Evolutionary conservation across 1,140 invertebrate genomes (phyloP), one percentile per base, ranked within the genome.

Genomic region (Diploscapter pachys): DNA sequence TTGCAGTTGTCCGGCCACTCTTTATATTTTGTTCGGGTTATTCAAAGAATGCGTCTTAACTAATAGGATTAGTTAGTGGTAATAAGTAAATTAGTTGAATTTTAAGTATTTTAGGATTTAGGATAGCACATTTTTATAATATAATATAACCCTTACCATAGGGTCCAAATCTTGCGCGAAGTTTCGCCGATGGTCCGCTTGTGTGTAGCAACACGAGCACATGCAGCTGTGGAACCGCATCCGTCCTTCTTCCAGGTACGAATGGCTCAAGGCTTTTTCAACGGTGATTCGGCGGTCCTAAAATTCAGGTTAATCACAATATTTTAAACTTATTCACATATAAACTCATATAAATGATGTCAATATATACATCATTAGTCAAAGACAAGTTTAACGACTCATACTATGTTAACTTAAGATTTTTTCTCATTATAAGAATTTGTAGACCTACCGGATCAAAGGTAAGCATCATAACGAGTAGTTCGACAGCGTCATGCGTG

Each of bases 191-290:
- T 90, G 90, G 76, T 89, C 89, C 55, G 90, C 90, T 72, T 90
- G 91, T 80, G 90, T 92, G 73, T 83, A 77, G 88, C 96, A 99
- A 87, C 96, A 99, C 83, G 92, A 92, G 89, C 96, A 99, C 96
- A 99, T 99, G 87, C 96, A 99, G 61, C 96, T 98, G 88, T 99
- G 96, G 88, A 98, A 99, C 81, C 96, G 90, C 78, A 99, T 89
- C 79, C 96, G 90, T 64, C 96, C 96, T 87, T 99, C 96, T 84
- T 98, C 95, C 72, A 99, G 89, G 88, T 98, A 99, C 9, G 94
- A 93, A 89, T 98, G 95, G 73, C 92, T 91, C 78, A 99, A 88
- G 4, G 96, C 96, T 86, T 97, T 93, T 56, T 92, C 91, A 63
- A 97, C 94, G 5, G 91, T 92, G 85, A 98, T 31, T 31, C 31